phyloP scores from a whole-genome alignment of 2,888 invertebrate species.

The Eupelmus urozonus region DNA sequence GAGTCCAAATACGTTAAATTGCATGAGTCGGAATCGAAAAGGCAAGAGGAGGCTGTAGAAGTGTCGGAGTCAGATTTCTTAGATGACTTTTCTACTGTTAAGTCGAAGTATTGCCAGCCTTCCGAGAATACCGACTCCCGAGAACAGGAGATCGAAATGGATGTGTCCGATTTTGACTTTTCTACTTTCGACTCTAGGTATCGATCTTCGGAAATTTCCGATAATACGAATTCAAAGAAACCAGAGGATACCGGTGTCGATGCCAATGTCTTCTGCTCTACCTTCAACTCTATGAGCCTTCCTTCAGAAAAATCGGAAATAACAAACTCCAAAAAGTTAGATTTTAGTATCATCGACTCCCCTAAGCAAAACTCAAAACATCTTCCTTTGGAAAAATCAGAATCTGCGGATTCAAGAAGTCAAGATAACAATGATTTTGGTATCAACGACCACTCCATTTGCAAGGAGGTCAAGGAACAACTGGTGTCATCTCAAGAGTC shows the following conservation, averaged over 20 bases:
- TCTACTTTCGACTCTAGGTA: background rate
- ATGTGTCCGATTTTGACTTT: slow-evolving; percentile 21
- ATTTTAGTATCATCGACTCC: too few species aligned
- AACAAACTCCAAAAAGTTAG: too few species aligned
- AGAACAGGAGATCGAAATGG: background rate
- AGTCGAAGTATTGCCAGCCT: background rate
- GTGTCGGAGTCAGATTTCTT: background rate
- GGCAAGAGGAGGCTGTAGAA: background rate
- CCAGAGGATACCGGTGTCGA: background rate
- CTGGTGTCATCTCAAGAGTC: slow-evolving; percentile 15
- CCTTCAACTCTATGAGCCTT: too few species aligned
- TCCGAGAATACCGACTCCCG: background rate
- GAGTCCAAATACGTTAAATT: slow-evolving; percentile 5
- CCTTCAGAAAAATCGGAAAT: too few species aligned
- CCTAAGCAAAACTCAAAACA: too few species aligned
- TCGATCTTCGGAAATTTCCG: background rate
- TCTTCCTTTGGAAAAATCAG: background rate
- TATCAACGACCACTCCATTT: background rate
- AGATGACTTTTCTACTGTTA: background rate
- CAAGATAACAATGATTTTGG: background rate
- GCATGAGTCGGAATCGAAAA: background rate
- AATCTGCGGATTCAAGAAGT: background rate
- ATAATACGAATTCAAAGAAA: background rate
- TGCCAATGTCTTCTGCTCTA: too few species aligned
- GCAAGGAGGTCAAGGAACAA: background rate